phyloP scores from a whole-genome alignment of 2,797 vertebrate genomes.

The Aulostomus chinensis region DNA sequence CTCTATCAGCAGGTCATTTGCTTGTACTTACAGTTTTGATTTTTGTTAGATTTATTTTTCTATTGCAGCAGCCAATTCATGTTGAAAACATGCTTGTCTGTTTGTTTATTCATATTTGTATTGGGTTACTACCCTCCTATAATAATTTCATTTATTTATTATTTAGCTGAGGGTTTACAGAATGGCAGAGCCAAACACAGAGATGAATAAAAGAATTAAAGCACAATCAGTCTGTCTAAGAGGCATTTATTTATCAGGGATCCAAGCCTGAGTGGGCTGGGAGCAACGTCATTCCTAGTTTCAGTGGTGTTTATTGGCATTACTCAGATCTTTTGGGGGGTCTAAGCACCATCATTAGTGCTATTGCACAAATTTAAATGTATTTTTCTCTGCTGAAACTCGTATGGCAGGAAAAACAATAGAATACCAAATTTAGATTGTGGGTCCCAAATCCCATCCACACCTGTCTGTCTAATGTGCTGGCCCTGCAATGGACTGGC shows the following conservation, averaged over 20 bases:
- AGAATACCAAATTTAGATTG: too few species aligned
- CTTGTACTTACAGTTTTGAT: slow-evolving; percentile 25
- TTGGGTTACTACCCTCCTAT: slow-evolving; percentile 37
- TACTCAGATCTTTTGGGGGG: too few species aligned
- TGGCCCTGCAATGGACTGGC: too few species aligned
- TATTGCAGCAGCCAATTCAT: slow-evolving; percentile 41
- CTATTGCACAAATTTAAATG: too few species aligned
- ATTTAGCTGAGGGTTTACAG: slow-evolving; percentile 60
- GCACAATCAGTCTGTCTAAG: slow-evolving; percentile 52
- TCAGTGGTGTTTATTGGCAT: too few species aligned
- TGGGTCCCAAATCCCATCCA: too few species aligned
- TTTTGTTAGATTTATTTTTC: slow-evolving; percentile 62
- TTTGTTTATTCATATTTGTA: slow-evolving; percentile 43
- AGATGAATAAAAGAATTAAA: slow-evolving; percentile 67
- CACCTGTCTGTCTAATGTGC: too few species aligned
- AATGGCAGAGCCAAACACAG: slow-evolving; percentile 57
- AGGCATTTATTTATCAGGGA: slow-evolving; percentile 21
- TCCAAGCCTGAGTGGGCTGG: too few species aligned
- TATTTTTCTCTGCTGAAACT: too few species aligned
- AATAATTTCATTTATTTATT: slow-evolving; percentile 62
- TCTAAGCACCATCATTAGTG: too few species aligned
- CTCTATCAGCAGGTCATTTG: slow-evolving; percentile 27
- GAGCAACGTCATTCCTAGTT: too few species aligned
- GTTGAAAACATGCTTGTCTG: slow-evolving; percentile 40
- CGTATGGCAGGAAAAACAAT: too few species aligned